Conservation (phyloP, 2,888 invertebrate genomes). For the Atrina japonica region DNA sequence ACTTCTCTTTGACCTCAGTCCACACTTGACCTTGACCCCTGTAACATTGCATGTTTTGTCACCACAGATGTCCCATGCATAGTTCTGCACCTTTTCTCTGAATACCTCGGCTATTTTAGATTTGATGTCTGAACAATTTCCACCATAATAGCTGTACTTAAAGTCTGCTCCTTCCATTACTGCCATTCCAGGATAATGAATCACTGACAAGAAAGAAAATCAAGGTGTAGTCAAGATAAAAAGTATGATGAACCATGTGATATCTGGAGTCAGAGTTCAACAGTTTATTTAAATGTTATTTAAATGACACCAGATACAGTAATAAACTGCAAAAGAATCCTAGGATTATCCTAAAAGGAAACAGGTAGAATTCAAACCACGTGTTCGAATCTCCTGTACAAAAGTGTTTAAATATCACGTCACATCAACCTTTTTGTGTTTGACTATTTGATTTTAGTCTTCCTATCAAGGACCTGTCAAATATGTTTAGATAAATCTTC, state of each 20-base stretch:
- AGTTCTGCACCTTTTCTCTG: conserved; percentile 19
- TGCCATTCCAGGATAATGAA: conserved; percentile 39
- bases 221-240: not conserved
- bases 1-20: conserved; percentile 29
- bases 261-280: too few species aligned
- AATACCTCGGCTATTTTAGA: conserved; percentile 39
- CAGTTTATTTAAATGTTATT: too few species aligned
- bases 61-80: conserved; percentile 41
- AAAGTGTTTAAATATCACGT: too few species aligned
- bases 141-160: conserved; percentile 47
- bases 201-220: conserved; percentile 34
- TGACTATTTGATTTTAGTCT: too few species aligned
- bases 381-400: too few species aligned
- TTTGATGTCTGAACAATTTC: conserved; percentile 36
- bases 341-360: too few species aligned
- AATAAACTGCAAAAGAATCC: too few species aligned
- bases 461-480: too few species aligned
- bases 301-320: too few species aligned
- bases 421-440: too few species aligned
- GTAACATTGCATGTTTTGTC: conserved; percentile 33
- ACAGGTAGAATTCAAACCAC: too few species aligned
- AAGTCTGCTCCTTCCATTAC: conserved; percentile 31
- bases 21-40: conserved; percentile 45
- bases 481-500: too few species aligned
- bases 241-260: not conserved